phyloP scores from a whole-genome alignment of 1,140 invertebrate species.

The Drosophila grimshawi region DNA sequence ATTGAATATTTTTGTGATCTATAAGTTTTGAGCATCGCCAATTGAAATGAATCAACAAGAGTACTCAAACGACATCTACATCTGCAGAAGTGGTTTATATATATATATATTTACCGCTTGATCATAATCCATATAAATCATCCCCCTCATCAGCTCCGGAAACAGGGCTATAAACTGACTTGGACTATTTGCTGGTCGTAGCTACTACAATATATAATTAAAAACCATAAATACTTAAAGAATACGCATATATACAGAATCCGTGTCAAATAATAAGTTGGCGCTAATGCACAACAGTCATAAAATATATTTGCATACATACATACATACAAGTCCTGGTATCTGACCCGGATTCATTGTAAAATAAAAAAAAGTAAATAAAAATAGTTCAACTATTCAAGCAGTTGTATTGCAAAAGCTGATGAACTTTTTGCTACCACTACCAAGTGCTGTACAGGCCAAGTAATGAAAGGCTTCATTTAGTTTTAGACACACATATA shows the following conservation, averaged over 20 bases:
- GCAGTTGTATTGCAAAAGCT: conserved; percentile 43
- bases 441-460: conserved; percentile 72
- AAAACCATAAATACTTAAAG: conserved; percentile 28
- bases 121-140: conserved; percentile 40
- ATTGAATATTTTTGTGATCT: conserved; percentile 17
- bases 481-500: conserved; percentile 75
- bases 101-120: conserved; percentile 21
- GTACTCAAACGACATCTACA: conserved; percentile 20
- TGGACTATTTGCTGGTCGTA: conserved; percentile 61
- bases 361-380: background rate
- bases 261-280: conserved; percentile 44
- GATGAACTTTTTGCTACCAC: conserved; percentile 63
- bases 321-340: conserved; percentile 46
- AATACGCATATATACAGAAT: conserved; percentile 40
- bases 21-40: conserved; percentile 19
- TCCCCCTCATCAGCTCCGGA: conserved; percentile 26
- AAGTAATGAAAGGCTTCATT: conserved; percentile 78
- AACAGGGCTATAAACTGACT: conserved; percentile 44
- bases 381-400: conserved; percentile 37
- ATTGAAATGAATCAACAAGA: conserved; percentile 13
- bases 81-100: conserved; percentile 1
- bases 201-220: conserved; percentile 46
- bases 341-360: conserved; percentile 30
- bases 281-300: conserved; percentile 21
- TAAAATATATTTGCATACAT: conserved; percentile 5